Evolutionary conservation across 2,888 invertebrate genomes (phyloP).

Genomic region (Byasa hedistus): DNA sequence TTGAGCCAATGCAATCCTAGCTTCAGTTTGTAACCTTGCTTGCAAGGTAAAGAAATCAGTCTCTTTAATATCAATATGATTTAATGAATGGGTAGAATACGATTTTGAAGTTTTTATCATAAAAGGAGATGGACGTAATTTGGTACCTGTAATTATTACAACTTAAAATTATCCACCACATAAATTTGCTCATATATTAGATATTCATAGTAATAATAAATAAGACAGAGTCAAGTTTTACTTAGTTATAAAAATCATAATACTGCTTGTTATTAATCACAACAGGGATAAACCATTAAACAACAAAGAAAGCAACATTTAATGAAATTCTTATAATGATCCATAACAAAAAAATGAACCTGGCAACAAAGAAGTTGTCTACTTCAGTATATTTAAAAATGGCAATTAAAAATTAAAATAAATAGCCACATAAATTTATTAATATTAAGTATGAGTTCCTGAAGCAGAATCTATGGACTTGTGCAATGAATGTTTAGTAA

Average conservation of each 20-base stretch:
- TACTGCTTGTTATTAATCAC: neutral
- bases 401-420: neutral
- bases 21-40: conserved; percentile 91
- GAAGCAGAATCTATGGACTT: neutral
- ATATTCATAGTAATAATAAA: neutral
- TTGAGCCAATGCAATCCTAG: conserved; percentile 91
- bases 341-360: no score
- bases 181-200: neutral
- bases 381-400: neutral
- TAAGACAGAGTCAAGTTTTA: neutral
- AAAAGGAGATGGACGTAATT: conserved; percentile 69
- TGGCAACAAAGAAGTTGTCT: no score
- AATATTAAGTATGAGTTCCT: neutral
- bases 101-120: conserved; percentile 69
- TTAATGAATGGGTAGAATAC: conserved; percentile 72
- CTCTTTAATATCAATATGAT: conserved; percentile 76
- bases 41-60: conserved; percentile 90
- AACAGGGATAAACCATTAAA: neutral
- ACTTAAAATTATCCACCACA: neutral
- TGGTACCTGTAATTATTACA: conserved; percentile 53
- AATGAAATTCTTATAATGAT: neutral
- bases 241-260: neutral
- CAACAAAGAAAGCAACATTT: neutral
- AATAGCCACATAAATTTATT: neutral
- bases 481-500: neutral